Evolutionary conservation across 2,113 vertebrate genomes (phyloP).

Genomic region (Podocnemis expansa): DNA sequence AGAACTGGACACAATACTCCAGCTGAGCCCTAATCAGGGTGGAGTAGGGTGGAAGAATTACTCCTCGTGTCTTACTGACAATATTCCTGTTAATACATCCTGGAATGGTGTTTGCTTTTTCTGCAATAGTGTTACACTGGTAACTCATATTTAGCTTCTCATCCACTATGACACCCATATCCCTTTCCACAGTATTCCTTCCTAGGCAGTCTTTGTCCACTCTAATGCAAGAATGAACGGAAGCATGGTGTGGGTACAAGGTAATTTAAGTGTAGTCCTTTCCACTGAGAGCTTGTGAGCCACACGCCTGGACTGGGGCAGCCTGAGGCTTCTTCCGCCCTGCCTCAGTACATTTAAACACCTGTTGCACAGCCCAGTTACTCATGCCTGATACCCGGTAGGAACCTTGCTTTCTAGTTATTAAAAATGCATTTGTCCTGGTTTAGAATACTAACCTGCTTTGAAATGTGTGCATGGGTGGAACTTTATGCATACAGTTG

Average conservation of each 20-base stretch:
- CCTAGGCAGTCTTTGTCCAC: too few relatives aligned
- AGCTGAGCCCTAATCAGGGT: too few relatives aligned
- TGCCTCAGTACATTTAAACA: background rate
- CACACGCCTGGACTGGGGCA: accelerated
- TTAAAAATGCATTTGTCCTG: accelerated
- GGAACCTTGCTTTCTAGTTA: background rate
- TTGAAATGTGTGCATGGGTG: background rate
- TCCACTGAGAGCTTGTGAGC: background rate
- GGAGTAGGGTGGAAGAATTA: too few relatives aligned
- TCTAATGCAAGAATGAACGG: accelerated
- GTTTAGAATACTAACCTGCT: background rate
- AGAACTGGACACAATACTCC: too few relatives aligned
- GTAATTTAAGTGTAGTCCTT: accelerated
- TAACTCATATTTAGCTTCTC: too few relatives aligned
- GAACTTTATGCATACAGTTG: background rate
- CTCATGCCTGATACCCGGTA: background rate
- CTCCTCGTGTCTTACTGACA: too few relatives aligned
- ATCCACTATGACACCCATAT: too few relatives aligned
- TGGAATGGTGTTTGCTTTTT: too few relatives aligned
- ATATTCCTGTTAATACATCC: too few relatives aligned
- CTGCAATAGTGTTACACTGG: too few relatives aligned
- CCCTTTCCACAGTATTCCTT: too few relatives aligned
- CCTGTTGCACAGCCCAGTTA: background rate
- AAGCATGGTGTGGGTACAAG: accelerated
- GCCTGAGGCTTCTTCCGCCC: accelerated